These are phyloP conservation scores for Panopea generosa DNA, from an alignment of 2,888 invertebrate species.

Conservation along the genomic window DNA sequence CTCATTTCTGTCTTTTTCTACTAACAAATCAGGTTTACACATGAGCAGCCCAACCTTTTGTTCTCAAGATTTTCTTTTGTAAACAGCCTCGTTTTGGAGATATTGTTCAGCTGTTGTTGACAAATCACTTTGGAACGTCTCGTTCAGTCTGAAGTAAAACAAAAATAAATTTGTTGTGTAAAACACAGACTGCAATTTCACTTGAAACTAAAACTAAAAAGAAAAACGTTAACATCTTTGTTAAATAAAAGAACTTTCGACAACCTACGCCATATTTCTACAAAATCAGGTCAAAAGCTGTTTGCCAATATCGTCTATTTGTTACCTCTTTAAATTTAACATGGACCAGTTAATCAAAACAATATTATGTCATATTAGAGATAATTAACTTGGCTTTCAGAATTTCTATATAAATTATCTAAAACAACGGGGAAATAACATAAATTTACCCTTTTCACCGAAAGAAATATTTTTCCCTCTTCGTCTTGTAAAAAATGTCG, in stretches of 20 bases:
- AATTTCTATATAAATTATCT: background rate
- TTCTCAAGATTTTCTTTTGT: background rate
- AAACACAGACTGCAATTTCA: background rate
- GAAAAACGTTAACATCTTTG: too few relatives aligned
- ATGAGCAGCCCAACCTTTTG: slow-evolving; percentile 14
- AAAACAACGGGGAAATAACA: background rate
- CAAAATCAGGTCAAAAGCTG: too few relatives aligned
- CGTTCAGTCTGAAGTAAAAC: background rate
- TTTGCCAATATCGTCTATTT: too few relatives aligned
- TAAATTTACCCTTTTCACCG: slow-evolving; percentile 7
- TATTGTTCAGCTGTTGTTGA: background rate
- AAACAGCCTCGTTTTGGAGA: slow-evolving; percentile 14
- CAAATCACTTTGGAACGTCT: background rate
- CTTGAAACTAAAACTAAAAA: too few relatives aligned
- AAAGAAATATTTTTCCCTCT: background rate
- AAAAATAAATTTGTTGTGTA: background rate
- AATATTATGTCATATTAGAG: background rate
- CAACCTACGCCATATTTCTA: too few relatives aligned
- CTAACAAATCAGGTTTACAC: background rate
- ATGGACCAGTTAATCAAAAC: background rate
- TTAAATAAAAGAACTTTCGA: too few relatives aligned
- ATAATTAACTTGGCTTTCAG: background rate
- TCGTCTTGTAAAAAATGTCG: slow-evolving; percentile 7
- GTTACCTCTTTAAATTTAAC: too few relatives aligned
- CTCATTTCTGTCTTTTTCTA: slow-evolving; percentile 87